A percentile compares a stretch with the other conserved stretches of the same genome.
Evolutionary conservation across 2,797 vertebrate species (phyloP).

Genomic region (Cryptoblepharus egeriae): DNA sequence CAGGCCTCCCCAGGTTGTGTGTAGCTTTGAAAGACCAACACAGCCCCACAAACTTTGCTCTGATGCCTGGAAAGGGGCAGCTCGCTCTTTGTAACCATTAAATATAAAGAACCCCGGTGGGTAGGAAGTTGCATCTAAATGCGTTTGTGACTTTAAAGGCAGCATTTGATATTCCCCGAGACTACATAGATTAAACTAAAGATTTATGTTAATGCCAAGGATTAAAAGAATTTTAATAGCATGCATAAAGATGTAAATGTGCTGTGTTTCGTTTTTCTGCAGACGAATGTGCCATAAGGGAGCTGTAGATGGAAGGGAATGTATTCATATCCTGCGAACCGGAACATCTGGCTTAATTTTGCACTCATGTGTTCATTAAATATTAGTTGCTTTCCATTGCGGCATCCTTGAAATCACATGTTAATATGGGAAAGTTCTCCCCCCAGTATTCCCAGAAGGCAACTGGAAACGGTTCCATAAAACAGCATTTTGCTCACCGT

Average conservation of each 20-base stretch:
- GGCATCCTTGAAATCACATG: conserved; percentile 10
- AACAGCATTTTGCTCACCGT: not conserved
- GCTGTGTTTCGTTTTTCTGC: conserved; percentile 67
- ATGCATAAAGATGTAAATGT: conserved; percentile 72
- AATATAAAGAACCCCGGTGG: conserved; percentile 45
- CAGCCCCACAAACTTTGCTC: not conserved
- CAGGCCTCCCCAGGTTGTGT: no score
- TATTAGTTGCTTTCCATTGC: conserved; percentile 43
- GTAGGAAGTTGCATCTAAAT: conserved; percentile 54
- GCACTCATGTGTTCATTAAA: conserved; percentile 65
- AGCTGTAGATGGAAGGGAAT: conserved; percentile 42
- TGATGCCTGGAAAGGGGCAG: not conserved
- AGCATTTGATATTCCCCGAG: conserved; percentile 63
- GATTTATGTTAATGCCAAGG: conserved; percentile 74
- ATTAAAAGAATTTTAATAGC: conserved; percentile 75
- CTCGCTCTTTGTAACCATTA: conserved; percentile 39
- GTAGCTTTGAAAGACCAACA: not conserved
- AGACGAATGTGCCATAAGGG: conserved; percentile 67
- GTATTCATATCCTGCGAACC: conserved; percentile 13
- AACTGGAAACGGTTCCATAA: not conserved
- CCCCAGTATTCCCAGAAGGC: not conserved
- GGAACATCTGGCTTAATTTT: conserved; percentile 67
- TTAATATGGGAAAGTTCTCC: not conserved
- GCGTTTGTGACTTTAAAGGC: conserved; percentile 58
- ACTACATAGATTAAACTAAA: conserved; percentile 70